Percentiles rank a stretch among this genome's conserved stretches.
Evolutionary conservation across 1,140 invertebrate species (phyloP).

Genomic region (Sinella curviseta): DNA sequence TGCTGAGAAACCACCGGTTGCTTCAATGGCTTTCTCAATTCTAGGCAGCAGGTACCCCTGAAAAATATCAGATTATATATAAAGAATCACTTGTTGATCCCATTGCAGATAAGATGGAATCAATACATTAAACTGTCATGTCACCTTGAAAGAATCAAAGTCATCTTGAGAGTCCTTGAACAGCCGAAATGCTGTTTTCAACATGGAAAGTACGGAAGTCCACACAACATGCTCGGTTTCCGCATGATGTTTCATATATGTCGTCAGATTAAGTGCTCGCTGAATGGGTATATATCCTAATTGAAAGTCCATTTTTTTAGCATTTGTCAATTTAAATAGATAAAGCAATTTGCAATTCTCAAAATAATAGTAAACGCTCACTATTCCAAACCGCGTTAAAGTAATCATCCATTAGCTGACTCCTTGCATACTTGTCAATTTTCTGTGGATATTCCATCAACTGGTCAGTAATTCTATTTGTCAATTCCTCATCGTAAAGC

Average conservation of each 20-base stretch:
- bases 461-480: conserved; percentile 20
- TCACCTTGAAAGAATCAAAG: neutral
- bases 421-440: neutral
- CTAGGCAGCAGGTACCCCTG: neutral
- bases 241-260: neutral
- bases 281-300: neutral
- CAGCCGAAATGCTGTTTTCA: neutral
- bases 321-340: no score
- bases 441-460: neutral
- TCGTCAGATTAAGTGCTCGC: neutral
- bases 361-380: neutral
- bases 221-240: conserved; percentile 17
- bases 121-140: no score
- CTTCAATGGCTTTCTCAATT: neutral
- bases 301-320: neutral
- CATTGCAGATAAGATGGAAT: no score
- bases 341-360: neutral
- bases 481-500: conserved; percentile 7
- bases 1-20: neutral
- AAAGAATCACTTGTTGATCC: no score
- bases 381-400: conserved; percentile 25
- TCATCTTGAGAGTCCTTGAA: neutral
- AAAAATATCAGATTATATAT: neutral
- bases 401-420: conserved; percentile 32
- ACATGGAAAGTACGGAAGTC: neutral